Evolutionary conservation across 2,797 vertebrate species (phyloP).

Genomic region (Vespertilio murinus): DNA sequence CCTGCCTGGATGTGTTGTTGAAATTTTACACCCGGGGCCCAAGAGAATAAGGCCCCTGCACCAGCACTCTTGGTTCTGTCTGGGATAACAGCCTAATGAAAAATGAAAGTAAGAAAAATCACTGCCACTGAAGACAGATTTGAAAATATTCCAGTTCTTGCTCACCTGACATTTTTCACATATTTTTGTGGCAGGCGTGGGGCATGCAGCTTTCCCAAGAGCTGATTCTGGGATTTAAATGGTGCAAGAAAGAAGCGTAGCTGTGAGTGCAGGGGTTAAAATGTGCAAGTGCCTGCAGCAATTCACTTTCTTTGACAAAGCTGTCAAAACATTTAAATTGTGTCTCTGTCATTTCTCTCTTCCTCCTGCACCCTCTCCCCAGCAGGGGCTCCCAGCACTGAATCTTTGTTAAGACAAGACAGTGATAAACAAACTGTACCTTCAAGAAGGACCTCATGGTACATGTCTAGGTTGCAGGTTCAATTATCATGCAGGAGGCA

Average conservation of each 20-base stretch:
- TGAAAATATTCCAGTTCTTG: slow-evolving; percentile 23
- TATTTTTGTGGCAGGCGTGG: background rate
- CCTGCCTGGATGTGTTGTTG: background rate
- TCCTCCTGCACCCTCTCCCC: background rate
- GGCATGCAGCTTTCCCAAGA: background rate
- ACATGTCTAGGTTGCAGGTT: background rate
- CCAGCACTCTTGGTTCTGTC: background rate
- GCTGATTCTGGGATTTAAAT: slow-evolving; percentile 26
- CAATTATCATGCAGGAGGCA: background rate
- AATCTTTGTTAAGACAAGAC: slow-evolving; percentile 30
- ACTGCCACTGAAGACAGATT: background rate
- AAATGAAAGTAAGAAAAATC: slow-evolving; percentile 39
- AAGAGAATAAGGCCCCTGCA: background rate
- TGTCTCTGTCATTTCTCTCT: background rate
- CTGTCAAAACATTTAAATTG: slow-evolving; percentile 73
- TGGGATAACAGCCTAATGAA: background rate
- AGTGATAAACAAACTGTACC: background rate
- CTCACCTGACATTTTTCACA: background rate
- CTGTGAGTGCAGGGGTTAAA: slow-evolving; percentile 63
- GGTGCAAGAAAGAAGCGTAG: background rate
- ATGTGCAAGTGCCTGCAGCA: slow-evolving; percentile 21
- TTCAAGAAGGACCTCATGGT: background rate
- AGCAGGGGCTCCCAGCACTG: background rate
- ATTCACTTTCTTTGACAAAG: slow-evolving; percentile 37
- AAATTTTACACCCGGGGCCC: background rate